Evolutionary conservation across 2,888 invertebrate genomes (phyloP), one percentile per base, ranked within the genome.

Genomic region (Gastracanthus pulcherrimus): DNA sequence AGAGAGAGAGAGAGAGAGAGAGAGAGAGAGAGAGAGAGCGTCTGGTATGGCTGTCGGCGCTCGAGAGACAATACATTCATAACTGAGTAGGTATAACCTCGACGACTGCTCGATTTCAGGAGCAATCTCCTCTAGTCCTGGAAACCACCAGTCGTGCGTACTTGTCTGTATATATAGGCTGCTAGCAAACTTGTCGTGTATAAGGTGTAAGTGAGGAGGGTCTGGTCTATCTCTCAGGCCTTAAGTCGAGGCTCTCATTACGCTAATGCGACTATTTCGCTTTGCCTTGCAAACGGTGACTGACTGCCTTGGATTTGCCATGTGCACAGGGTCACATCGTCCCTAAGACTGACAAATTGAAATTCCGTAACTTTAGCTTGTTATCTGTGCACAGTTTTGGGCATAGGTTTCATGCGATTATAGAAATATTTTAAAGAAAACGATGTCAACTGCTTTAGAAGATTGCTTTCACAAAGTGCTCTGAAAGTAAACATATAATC

Each of bases 51-150:
- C 84, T 81, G 84, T 86, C 86, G 83, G 82, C 84, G 77, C 81
- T 78, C 67, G 75, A 80, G 78, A 85, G 84, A 85, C 85, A 86
- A 85, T 84, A 76, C 85, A 85, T 85, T 85, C 83, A 82, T 84
- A 85, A 67, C 78, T 36, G 48, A 48, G 71, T 72, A n/a, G n/a
- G n/a, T n/a, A n/a, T n/a, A 72, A 72, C 48, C 48, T 74, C 79
- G 71, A 80, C 78, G 77, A 67, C 80, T 66, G 81, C 74, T 74
- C 75, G 48, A 78, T 74, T 80, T 72, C 76, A 62, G 67, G 64
- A 69, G 34, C 80, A 80, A 80, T 83, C 67, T 60, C 62, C 51
- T 45, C 60, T 51, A 67, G 41, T 55, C 13, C 71, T 36, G 19
- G 64, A 71, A 60, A 55, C 64, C 41, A 6, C 66, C 26, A 23